phyloP scores from a whole-genome alignment of 2,797 vertebrate species.

The Helarctos malayanus region DNA sequence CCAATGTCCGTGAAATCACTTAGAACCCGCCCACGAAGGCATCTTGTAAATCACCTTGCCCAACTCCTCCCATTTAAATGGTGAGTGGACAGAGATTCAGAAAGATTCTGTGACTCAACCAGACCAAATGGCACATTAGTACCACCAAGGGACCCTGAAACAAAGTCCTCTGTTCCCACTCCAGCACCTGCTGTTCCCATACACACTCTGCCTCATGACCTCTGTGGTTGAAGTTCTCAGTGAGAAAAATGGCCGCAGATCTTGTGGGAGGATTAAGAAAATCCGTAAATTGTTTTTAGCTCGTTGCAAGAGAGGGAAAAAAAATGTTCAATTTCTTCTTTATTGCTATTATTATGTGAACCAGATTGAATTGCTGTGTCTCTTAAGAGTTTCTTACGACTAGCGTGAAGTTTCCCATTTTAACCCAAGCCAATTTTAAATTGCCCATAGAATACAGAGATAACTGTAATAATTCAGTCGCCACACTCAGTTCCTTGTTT shows the following conservation, averaged over 20 bases:
- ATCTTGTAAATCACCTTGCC: not conserved
- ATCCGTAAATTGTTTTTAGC: constrained; percentile 57
- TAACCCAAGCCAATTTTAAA: constrained; percentile 62
- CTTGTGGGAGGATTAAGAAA: constrained; percentile 63
- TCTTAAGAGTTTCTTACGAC: constrained; percentile 61
- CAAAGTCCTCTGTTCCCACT: not conserved
- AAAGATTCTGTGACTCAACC: not conserved
- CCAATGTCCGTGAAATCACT: not conserved
- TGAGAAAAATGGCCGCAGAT: not conserved
- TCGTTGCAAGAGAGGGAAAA: not conserved
- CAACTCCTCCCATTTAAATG: not conserved
- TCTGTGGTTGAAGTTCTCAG: not conserved
- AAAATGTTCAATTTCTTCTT: constrained; percentile 63
- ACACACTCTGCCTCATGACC: no score
- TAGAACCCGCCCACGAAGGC: not conserved
- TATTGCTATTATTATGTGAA: constrained; percentile 69
- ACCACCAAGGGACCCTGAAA: not conserved
- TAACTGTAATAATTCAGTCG: constrained; percentile 53
- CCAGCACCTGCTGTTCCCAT: not conserved
- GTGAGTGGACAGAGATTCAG: not conserved
- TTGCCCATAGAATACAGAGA: constrained; percentile 28
- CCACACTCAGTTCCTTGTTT: not conserved
- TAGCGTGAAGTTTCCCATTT: constrained; percentile 54
- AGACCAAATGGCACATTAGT: not conserved
- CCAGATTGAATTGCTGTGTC: constrained; percentile 57